A percentile compares a stretch with the other conserved stretches of the same genome.
These are phyloP conservation scores for Lissonota sp. DNA, from an alignment of 2,888 invertebrate species.

Conservation along the genomic window DNA sequence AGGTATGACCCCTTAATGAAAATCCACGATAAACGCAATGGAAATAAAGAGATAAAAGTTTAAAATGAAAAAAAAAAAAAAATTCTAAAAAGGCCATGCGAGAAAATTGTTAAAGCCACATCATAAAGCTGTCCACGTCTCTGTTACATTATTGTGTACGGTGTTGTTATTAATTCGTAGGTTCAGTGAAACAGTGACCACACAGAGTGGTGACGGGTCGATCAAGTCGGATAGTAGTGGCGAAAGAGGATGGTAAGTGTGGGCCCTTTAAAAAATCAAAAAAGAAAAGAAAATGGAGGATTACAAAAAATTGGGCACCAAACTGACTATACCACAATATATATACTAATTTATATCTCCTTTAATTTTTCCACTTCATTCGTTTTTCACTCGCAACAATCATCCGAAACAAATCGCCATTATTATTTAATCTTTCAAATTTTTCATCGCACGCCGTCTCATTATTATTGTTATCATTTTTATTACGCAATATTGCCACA, in stretches of 20 bases:
- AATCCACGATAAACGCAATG: slow-evolving; percentile 4
- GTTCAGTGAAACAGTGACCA: slow-evolving; percentile 84
- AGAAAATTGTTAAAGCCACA: slow-evolving; percentile 44
- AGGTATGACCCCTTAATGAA: neutral
- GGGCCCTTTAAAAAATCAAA: slow-evolving; percentile 68
- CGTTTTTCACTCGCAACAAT: slow-evolving; percentile 1
- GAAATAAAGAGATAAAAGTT: slow-evolving; percentile 4
- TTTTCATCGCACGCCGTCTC: slow-evolving; percentile 39
- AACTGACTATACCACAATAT: slow-evolving; percentile 69
- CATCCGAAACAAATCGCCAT: neutral
- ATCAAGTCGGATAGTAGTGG: slow-evolving; percentile 82
- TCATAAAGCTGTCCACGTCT: slow-evolving; percentile 50
- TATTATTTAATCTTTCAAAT: slow-evolving; percentile 12
- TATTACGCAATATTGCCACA: neutral
- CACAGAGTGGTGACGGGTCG: slow-evolving; percentile 82
- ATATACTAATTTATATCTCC: too few species aligned
- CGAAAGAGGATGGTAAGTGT: slow-evolving; percentile 83
- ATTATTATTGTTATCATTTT: slow-evolving; percentile 22
- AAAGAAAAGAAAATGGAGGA: slow-evolving; percentile 14
- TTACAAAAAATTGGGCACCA: slow-evolving; percentile 68
- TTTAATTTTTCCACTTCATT: neutral
- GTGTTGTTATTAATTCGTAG: slow-evolving; percentile 81
- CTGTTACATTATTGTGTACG: slow-evolving; percentile 76
- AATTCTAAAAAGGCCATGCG: slow-evolving; percentile 33
- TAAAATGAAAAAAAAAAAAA: slow-evolving; percentile 16